Evolutionary conservation across 2,113 vertebrate species (phyloP).

Genomic region (Hippocampus guttulatus): DNA sequence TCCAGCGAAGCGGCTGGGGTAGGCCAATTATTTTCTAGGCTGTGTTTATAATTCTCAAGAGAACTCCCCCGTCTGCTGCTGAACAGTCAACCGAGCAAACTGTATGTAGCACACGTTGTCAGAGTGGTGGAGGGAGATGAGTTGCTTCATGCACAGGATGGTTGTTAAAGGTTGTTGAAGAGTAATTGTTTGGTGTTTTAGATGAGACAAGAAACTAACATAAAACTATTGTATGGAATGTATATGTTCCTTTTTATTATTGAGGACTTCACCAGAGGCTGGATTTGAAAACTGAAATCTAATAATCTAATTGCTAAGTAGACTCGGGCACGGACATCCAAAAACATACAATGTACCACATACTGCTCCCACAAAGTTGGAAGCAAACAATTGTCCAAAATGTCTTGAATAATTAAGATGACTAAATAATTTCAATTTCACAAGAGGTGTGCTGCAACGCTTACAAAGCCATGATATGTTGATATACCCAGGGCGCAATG

Average conservation of each 20-base stretch:
- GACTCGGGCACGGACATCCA: no score
- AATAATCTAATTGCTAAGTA: no score
- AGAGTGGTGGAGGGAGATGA: neutral
- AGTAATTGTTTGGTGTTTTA: neutral
- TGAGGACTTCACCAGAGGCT: neutral
- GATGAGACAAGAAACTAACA: neutral
- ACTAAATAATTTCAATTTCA: neutral
- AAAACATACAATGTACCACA: no score
- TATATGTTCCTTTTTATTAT: neutral
- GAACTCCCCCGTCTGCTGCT: neutral
- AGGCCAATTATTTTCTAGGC: neutral
- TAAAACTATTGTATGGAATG: neutral
- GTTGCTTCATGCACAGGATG: neutral
- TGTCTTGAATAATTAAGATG: neutral
- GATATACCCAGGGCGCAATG: no score
- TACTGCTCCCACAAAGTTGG: no score
- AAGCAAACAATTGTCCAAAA: no score
- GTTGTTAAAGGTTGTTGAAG: neutral
- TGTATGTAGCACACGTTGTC: neutral
- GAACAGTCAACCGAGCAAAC: neutral
- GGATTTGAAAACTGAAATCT: neutral
- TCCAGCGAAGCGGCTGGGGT: neutral
- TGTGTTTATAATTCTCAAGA: neutral
- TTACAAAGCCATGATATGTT: no score
- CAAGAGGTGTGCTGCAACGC: neutral